These are phyloP conservation scores for Chaetorhynchus papuensis DNA, from an alignment of 2,113 vertebrate species.

Conservation along the genomic window DNA sequence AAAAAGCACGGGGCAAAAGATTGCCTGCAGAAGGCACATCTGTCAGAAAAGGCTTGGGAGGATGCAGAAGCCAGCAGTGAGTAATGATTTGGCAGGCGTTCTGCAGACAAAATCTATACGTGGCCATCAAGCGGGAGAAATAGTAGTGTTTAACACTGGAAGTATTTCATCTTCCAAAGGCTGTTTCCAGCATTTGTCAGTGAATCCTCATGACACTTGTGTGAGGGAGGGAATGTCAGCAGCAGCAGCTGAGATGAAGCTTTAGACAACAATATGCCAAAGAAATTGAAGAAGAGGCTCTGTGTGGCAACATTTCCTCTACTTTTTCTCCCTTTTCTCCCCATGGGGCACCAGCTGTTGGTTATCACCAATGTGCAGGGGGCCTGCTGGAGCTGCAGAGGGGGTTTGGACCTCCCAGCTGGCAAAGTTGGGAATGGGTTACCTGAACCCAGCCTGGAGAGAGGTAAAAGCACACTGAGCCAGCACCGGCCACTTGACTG, in stretches of 20 bases:
- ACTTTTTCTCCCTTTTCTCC: neutral
- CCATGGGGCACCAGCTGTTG: neutral
- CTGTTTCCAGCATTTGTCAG: neutral
- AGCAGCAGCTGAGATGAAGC: neutral
- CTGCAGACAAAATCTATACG: neutral
- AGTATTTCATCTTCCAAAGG: neutral
- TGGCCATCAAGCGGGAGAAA: neutral
- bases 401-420: neutral
- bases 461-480: accelerated
- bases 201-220: neutral
- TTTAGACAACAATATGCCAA: neutral
- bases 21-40: neutral
- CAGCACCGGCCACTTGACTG: neutral
- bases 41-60: neutral
- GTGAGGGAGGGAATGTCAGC: constrained; percentile 8
- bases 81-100: neutral
- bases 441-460: neutral
- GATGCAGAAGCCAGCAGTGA: neutral
- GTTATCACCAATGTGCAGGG: neutral
- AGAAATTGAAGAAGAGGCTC: constrained; percentile 11
- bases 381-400: neutral
- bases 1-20: neutral
- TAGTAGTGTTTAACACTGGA: neutral
- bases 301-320: neutral
- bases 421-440: neutral